phyloP scores from a whole-genome alignment of 2,113 vertebrate genomes.

The Lota lota region DNA sequence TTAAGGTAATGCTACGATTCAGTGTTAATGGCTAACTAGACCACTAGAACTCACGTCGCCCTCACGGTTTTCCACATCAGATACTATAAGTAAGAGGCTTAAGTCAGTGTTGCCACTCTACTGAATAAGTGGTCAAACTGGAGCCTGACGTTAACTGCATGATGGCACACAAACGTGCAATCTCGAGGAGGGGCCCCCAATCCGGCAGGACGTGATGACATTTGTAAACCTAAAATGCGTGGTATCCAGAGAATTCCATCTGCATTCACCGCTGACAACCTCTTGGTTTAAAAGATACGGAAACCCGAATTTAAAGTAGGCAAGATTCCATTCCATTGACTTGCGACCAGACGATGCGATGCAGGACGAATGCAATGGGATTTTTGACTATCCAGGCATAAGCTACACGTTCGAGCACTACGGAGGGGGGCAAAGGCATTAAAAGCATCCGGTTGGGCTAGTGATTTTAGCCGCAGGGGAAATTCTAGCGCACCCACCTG shows the following conservation, averaged over 20 bases:
- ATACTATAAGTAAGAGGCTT: no score
- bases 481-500: slow-evolving; percentile 41
- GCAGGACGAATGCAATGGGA: slow-evolving; percentile 10
- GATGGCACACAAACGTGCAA: no score
- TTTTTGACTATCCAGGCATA: slow-evolving; percentile 9
- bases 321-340: background rate
- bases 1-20: no score
- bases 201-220: no score
- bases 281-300: background rate
- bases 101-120: no score
- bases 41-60: no score
- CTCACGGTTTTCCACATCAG: no score
- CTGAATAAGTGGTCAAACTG: no score
- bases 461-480: slow-evolving; percentile 39
- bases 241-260: background rate
- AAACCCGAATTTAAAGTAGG: background rate
- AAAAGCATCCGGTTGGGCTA: slow-evolving; percentile 36
- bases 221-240: no score
- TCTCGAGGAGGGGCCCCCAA: no score
- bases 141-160: no score
- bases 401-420: slow-evolving; percentile 3
- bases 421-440: slow-evolving; percentile 21
- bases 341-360: background rate
- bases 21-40: no score
- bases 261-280: background rate